Percentiles rank a stretch among this genome's conserved stretches.
phyloP scores from a whole-genome alignment of 2,888 invertebrate species.

The Melanargia galathea region DNA sequence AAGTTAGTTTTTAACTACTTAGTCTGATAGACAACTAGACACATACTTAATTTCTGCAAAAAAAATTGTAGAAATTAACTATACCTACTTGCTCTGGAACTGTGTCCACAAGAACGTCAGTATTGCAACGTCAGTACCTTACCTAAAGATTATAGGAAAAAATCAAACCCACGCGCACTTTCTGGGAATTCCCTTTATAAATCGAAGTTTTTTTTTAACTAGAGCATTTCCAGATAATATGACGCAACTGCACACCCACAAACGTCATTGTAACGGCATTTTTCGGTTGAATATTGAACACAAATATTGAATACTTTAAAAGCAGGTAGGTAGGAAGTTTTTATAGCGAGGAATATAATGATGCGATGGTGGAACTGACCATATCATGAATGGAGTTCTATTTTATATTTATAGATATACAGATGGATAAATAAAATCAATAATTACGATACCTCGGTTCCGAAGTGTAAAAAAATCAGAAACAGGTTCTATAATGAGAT shows the following conservation, averaged over 20 bases:
- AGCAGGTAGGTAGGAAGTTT: conserved; percentile 3
- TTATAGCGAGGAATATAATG: neutral
- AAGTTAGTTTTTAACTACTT: no score
- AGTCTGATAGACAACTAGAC: no score
- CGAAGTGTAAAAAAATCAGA: no score
- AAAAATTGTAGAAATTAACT: no score
- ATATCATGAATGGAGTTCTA: neutral
- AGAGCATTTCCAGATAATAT: neutral
- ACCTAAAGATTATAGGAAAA: neutral
- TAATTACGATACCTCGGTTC: no score
- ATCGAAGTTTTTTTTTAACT: neutral
- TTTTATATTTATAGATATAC: no score
- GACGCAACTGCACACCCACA: neutral
- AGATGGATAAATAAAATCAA: no score
- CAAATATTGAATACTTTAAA: neutral
- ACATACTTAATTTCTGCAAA: no score
- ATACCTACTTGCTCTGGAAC: no score
- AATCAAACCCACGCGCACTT: conserved; percentile 1
- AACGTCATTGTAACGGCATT: conserved; percentile 4
- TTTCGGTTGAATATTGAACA: neutral
- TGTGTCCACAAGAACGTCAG: neutral
- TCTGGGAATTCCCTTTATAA: conserved; percentile 9
- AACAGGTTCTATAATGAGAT: no score
- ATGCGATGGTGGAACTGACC: neutral
- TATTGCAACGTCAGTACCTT: neutral